Percentiles rank a stretch among this genome's conserved stretches.
Evolutionary conservation across 2,113 vertebrate genomes (phyloP).

Genomic region (Tetraodon nigroviridis): DNA sequence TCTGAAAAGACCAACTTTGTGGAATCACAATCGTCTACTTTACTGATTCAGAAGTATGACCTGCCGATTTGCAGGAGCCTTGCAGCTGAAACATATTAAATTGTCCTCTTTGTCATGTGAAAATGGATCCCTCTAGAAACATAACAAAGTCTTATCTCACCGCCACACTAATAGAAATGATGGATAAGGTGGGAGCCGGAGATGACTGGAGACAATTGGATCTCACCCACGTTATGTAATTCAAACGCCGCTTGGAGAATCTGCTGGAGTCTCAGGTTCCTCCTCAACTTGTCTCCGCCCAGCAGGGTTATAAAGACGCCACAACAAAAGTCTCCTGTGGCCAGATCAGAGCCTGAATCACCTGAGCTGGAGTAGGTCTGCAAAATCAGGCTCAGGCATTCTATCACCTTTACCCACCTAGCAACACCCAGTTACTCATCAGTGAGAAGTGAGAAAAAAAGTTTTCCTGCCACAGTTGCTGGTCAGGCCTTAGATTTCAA

Average conservation of each 20-base stretch:
- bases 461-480: too few species aligned
- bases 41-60: neutral
- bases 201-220: constrained; percentile 77
- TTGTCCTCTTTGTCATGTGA: constrained; percentile 60
- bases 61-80: constrained; percentile 18
- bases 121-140: constrained; percentile 71
- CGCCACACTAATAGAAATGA: constrained; percentile 76
- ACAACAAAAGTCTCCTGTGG: constrained; percentile 26
- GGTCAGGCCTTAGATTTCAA: neutral
- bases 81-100: constrained; percentile 54
- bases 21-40: constrained; percentile 23
- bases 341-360: constrained; percentile 9
- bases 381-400: too few species aligned
- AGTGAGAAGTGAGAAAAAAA: too few species aligned
- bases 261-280: constrained; percentile 61
- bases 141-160: constrained; percentile 76
- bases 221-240: constrained; percentile 75
- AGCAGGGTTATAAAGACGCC: constrained; percentile 53
- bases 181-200: constrained; percentile 70
- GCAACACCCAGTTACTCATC: too few species aligned
- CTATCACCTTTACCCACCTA: too few species aligned
- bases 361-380: too few species aligned
- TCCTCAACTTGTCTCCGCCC: constrained; percentile 41
- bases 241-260: constrained; percentile 65
- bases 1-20: constrained; percentile 35